These are phyloP conservation scores for Aplochiton taeniatus DNA, from an alignment of 2,797 vertebrate genomes.

Conservation along the genomic window DNA sequence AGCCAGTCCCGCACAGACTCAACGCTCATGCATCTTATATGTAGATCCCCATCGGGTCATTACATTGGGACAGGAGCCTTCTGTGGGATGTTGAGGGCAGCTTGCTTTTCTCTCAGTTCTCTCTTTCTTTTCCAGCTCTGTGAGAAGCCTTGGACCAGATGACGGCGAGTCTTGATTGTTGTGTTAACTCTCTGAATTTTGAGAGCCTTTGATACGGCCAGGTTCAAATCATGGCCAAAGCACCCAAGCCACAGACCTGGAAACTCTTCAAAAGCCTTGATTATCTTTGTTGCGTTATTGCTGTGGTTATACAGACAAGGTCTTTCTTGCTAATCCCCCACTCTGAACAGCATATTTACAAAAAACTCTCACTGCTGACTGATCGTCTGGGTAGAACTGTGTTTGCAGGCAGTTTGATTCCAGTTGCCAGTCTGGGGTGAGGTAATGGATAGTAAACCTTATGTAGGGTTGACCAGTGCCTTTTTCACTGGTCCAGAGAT, in stretches of 20 bases:
- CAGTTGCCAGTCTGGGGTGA: constrained; percentile 23
- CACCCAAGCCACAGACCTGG: not conserved
- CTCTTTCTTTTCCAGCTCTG: constrained; percentile 8
- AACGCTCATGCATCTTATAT: constrained; percentile 34
- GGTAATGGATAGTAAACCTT: constrained; percentile 14
- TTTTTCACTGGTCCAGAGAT: constrained; percentile 19
- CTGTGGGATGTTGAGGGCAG: constrained; percentile 7
- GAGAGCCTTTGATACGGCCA: constrained; percentile 12
- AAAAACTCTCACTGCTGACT: not conserved
- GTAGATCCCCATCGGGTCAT: constrained; percentile 32
- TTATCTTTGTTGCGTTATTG: constrained; percentile 12
- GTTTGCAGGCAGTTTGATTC: constrained; percentile 9
- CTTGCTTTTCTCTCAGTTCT: constrained; percentile 9
- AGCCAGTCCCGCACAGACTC: constrained; percentile 41
- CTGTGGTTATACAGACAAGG: constrained; percentile 9
- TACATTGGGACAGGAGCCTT: constrained; percentile 11
- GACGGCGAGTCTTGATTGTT: not conserved
- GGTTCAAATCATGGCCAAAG: constrained; percentile 20
- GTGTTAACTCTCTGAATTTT: constrained; percentile 16
- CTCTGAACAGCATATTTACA: no score
- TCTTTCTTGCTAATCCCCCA: constrained; percentile 14
- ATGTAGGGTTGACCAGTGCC: constrained; percentile 17
- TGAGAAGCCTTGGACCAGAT: constrained; percentile 15
- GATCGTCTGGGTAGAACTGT: constrained; percentile 21
- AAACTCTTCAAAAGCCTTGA: constrained; percentile 1